A percentile compares a stretch with the other conserved stretches of the same genome.
Evolutionary conservation across 2,797 vertebrate species (phyloP).

Genomic region (Phylloscopus collybita): DNA sequence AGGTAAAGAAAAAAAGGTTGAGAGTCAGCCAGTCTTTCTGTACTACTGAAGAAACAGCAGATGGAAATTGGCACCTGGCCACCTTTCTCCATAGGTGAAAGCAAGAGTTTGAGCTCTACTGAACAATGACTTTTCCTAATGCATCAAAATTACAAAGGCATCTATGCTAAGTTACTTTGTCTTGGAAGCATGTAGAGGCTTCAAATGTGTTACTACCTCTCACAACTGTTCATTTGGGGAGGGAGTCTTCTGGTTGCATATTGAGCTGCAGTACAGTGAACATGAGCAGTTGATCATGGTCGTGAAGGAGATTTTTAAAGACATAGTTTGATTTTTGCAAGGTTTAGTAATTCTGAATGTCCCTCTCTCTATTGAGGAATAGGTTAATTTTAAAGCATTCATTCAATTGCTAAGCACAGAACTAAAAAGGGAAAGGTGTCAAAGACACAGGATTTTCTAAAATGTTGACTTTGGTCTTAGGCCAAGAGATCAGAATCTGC

Average conservation of each 20-base stretch:
- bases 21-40: slow-evolving; percentile 16
- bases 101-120: not conserved
- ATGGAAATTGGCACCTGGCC: slow-evolving; percentile 16
- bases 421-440: not conserved
- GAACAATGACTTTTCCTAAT: slow-evolving; percentile 55
- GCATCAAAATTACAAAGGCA: slow-evolving; percentile 59
- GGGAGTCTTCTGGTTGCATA: not conserved
- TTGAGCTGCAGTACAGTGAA: slow-evolving; percentile 9
- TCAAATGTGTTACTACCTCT: slow-evolving; percentile 49
- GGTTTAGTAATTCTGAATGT: not conserved
- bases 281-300: not conserved
- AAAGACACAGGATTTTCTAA: not conserved
- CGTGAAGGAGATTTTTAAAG: not conserved
- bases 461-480: not conserved
- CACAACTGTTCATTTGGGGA: slow-evolving; percentile 51
- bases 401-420: not conserved
- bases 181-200: slow-evolving; percentile 54
- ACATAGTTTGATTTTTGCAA: not conserved
- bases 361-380: not conserved
- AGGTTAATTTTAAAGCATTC: not conserved
- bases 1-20: not conserved
- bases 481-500: not conserved
- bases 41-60: not conserved
- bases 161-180: slow-evolving; percentile 59
- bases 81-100: not conserved